Evolutionary conservation across 2,888 invertebrate species (phyloP).

Genomic region (Callimorpha dominula): DNA sequence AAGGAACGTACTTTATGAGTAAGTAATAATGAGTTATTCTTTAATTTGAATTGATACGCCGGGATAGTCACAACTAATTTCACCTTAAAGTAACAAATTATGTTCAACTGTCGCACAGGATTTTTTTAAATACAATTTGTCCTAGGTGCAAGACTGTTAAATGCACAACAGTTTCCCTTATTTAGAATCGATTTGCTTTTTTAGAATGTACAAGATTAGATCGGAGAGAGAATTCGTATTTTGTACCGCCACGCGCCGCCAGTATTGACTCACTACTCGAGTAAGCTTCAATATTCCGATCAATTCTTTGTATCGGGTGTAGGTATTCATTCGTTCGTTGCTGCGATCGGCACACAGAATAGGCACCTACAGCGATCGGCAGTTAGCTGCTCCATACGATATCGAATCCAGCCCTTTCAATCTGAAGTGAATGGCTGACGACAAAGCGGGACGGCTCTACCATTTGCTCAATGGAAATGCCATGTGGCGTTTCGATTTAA

Average conservation of each 20-base stretch:
- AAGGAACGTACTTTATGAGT: too few species aligned
- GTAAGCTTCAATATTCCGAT: slow-evolving; percentile 63
- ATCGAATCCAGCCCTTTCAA: slow-evolving; percentile 74
- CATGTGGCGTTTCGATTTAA: slow-evolving; percentile 69
- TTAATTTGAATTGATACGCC: too few species aligned
- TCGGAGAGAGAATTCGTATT: slow-evolving; percentile 40
- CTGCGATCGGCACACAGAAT: slow-evolving; percentile 53
- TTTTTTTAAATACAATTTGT: too few species aligned
- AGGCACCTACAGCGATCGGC: slow-evolving; percentile 53
- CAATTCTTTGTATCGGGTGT: slow-evolving; percentile 68
- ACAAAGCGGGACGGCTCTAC: slow-evolving; percentile 72
- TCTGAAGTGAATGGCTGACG: slow-evolving; percentile 62
- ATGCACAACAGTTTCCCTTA: too few species aligned
- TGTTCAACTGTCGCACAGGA: too few species aligned
- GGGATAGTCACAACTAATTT: too few species aligned
- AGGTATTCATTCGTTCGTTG: slow-evolving; percentile 68
- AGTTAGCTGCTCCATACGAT: slow-evolving; percentile 71
- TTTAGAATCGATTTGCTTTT: neutral
- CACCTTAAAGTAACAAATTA: too few species aligned
- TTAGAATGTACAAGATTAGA: slow-evolving; percentile 4
- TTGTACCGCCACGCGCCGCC: slow-evolving; percentile 25
- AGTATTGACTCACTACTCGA: slow-evolving; percentile 49
- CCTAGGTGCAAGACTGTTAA: too few species aligned
- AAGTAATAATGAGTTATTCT: too few species aligned
- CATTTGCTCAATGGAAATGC: slow-evolving; percentile 72